Conservation (phyloP, 2,888 invertebrate genomes). For the Drosophila buzzatii region DNA sequence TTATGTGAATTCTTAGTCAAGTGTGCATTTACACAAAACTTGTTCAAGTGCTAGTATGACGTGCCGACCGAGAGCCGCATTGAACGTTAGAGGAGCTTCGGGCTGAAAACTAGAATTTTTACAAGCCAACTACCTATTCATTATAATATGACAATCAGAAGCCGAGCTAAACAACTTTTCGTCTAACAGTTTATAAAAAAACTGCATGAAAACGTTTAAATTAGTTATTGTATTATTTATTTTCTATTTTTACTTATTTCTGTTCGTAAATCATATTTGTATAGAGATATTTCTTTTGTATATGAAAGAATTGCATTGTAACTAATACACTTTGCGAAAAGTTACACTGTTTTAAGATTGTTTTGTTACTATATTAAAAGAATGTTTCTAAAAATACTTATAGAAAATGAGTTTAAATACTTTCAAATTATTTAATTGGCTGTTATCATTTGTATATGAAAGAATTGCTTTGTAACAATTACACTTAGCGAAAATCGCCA, state of each 20-base stretch:
- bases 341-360: background rate
- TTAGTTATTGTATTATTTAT: background rate
- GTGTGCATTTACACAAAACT: background rate
- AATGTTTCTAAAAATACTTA: no score
- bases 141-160: background rate
- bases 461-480: background rate
- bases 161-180: background rate
- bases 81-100: background rate
- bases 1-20: background rate
- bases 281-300: background rate
- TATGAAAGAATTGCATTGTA: background rate
- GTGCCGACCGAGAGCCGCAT: background rate
- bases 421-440: no score
- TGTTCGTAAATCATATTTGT: conserved; percentile 2
- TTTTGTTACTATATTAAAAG: background rate
- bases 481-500: background rate
- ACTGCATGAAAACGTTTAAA: background rate
- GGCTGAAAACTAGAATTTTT: conserved; percentile 3
- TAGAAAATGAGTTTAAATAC: no score
- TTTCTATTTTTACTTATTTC: background rate
- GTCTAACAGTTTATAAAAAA: background rate
- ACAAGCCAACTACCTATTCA: background rate
- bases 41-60: conserved; percentile 4
- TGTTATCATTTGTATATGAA: background rate
- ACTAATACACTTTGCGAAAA: background rate